Base-by-base conservation (phyloP, 1,140 invertebrate species). In the Battus philenor region DNA sequence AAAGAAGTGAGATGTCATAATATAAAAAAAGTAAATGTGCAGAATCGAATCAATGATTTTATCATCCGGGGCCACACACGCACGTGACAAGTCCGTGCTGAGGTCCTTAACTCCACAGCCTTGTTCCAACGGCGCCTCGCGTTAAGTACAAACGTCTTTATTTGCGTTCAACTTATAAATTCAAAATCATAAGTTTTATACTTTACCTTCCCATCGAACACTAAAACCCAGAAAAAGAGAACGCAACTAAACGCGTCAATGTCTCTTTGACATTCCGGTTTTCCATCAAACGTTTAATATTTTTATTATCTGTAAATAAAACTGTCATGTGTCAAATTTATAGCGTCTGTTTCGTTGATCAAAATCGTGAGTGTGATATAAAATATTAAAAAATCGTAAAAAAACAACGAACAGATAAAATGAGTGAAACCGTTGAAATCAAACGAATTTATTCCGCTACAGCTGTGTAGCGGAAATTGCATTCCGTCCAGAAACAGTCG, bases 101-200 rank as follows among this genome's bases (percentile, higher is more conserved):
- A 62, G 65, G 65, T 68, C 52, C 56, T 65, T 68, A 55, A 54
- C 61, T 58, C 45, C 54, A 50, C 50, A 39, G 54, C 50, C 64
- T 67, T 62, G 63, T 64, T 69, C 58, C 50, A 49, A 58, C 49
- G 41, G 27, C 30, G n/a, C 38, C 32, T 29, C 44, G 49, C 53
- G 56, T 68, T 53, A 57, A 49, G 39, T 39, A 32, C 39, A 48
- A 58, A 63, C 44, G 54, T 54, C 55, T 68, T 68, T 68, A 68
- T 68, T 68, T 60, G 41, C 61, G 60, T 63, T 51, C 58, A 54
- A 54, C 50, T 54, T 58, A 47, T 50, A 44, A 50, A 38, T 51
- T 52, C 66, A 71, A 68, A 71, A 49, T 55, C 43, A 31, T 29
- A 46, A 55, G 52, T 71, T 66, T 66, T 65, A 66, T 43, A 43